These are phyloP conservation scores for Unio pictorum DNA, from an alignment of 2,888 invertebrate species.

Conservation along the genomic window DNA sequence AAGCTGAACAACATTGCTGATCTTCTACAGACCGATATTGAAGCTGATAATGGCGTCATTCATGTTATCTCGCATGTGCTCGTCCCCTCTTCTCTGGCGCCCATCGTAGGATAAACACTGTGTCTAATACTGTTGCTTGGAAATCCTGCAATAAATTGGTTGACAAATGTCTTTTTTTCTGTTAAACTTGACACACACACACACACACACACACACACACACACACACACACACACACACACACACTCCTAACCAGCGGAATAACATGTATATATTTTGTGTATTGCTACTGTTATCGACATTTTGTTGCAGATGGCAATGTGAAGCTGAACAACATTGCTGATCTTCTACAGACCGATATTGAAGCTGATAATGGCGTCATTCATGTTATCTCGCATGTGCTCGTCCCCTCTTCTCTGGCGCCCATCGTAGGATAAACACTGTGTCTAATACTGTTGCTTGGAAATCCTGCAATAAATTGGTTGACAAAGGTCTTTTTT, in stretches of 20 bases:
- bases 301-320: conserved; percentile 29
- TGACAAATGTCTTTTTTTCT: no score
- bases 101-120: conserved; percentile 24
- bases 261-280: background rate
- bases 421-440: conserved; percentile 25
- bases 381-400: conserved; percentile 55
- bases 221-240: no score
- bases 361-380: conserved; percentile 57
- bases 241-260: background rate
- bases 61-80: conserved; percentile 54
- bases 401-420: conserved; percentile 47
- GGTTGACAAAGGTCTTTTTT: no score
- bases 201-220: no score
- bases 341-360: conserved; percentile 35
- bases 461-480: no score
- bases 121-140: no score
- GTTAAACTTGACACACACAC: no score
- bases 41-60: conserved; percentile 57
- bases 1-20: conserved; percentile 43
- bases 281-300: background rate
- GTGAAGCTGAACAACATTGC: conserved; percentile 45
- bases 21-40: conserved; percentile 44
- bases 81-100: conserved; percentile 43
- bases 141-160: no score
- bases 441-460: no score